phyloP scores from a whole-genome alignment of 2,888 invertebrate genomes.

The Volucella bombylans region DNA sequence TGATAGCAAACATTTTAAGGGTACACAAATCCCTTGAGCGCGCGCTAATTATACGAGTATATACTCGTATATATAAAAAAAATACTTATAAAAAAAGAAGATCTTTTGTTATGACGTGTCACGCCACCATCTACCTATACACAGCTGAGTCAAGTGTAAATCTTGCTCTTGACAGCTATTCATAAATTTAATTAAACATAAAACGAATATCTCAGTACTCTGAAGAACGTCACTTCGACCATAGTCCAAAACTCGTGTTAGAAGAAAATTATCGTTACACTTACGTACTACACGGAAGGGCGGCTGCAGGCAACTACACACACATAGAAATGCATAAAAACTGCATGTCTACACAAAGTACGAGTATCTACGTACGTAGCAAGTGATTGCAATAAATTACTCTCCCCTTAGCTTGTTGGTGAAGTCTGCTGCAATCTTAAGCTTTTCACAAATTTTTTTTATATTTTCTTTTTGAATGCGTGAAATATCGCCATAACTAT shows the following conservation, averaged over 20 bases:
- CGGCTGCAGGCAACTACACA: background rate
- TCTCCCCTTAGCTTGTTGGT: constrained; percentile 39
- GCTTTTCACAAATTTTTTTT: constrained; percentile 37
- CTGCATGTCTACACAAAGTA: background rate
- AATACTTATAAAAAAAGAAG: background rate
- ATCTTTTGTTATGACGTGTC: background rate
- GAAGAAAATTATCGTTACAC: constrained; percentile 30
- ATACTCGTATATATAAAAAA: too few species aligned
- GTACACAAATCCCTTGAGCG: too few species aligned
- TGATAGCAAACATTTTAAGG: too few species aligned
- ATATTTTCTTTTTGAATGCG: background rate
- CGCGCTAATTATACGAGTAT: too few species aligned
- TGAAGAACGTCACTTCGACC: background rate
- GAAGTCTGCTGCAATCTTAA: constrained; percentile 56
- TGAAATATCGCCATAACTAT: constrained; percentile 38
- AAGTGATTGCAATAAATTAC: constrained; percentile 44
- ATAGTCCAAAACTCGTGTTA: constrained; percentile 20
- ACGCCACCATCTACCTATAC: background rate
- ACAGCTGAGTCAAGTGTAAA: background rate
- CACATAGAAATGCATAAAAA: background rate
- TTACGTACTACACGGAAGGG: constrained; percentile 3
- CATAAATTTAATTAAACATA: constrained; percentile 49
- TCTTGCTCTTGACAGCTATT: constrained; percentile 14
- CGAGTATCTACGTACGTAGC: background rate
- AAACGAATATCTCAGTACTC: constrained; percentile 7